phyloP scores from a whole-genome alignment of 2,888 invertebrate species.

The Diarsia mendica region DNA sequence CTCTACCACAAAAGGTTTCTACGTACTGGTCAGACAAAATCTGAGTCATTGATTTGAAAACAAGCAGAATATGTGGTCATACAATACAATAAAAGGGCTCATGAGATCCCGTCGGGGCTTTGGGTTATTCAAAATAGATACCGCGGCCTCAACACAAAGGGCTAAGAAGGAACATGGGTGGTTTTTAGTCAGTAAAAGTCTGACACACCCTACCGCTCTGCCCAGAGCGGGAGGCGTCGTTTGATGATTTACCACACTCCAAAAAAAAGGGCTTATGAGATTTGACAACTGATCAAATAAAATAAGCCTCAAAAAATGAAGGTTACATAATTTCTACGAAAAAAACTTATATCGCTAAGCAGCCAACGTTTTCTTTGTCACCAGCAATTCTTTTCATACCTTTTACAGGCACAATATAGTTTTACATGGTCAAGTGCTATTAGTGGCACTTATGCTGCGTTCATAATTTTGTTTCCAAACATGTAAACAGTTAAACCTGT shows the following conservation, averaged over 20 bases:
- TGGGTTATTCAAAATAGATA: too few species aligned
- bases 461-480: not conserved
- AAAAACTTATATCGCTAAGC: not conserved
- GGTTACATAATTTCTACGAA: not conserved
- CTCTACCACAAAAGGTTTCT: too few species aligned
- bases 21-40: too few species aligned
- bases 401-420: constrained; percentile 22
- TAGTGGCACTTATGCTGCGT: not conserved
- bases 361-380: constrained; percentile 3
- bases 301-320: not conserved
- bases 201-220: too few species aligned
- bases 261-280: not conserved
- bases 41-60: too few species aligned
- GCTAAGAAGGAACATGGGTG: too few species aligned
- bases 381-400: constrained; percentile 14
- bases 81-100: not conserved
- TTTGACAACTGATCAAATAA: not conserved
- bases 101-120: too few species aligned
- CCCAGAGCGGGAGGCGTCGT: too few species aligned
- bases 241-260: not conserved
- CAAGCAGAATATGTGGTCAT: not conserved
- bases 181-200: too few species aligned
- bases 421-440: constrained; percentile 22
- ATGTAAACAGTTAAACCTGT: not conserved
- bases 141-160: too few species aligned